Conservation (phyloP, 1,140 invertebrate species). For the Thaumetopoea pityocampa region DNA sequence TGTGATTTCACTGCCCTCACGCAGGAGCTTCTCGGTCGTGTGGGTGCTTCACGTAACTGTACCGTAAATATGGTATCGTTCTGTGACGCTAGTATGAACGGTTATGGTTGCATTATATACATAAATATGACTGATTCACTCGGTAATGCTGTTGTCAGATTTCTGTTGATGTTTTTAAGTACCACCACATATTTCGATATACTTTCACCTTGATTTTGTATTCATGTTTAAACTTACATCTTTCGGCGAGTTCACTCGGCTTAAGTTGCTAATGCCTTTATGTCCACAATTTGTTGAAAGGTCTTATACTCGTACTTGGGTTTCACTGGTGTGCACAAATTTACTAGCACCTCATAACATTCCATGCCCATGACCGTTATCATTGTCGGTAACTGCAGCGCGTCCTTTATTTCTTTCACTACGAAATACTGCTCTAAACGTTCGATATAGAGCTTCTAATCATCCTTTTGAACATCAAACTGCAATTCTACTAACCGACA, state of each 20-base stretch:
- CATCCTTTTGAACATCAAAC: conserved; percentile 5
- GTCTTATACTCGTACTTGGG: not conserved
- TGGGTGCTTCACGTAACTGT: too few species aligned
- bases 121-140: too few species aligned
- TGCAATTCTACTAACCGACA: not conserved
- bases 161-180: conserved; percentile 25
- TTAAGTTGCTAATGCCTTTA: not conserved
- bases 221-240: conserved; percentile 22
- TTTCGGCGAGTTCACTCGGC: conserved; percentile 15
- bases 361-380: conserved; percentile 20
- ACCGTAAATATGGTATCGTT: too few species aligned
- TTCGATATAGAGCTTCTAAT: conserved; percentile 24
- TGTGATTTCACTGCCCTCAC: too few species aligned
- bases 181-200: conserved; percentile 16
- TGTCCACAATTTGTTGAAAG: not conserved
- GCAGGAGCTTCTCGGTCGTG: too few species aligned
- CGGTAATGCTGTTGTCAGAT: too few species aligned
- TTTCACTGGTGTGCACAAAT: not conserved
- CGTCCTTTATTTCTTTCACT: conserved; percentile 14
- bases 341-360: not conserved
- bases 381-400: conserved; percentile 19
- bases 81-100: too few species aligned
- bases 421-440: conserved; percentile 24
- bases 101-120: too few species aligned
- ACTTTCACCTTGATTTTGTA: conserved; percentile 12